Base-by-base conservation (phyloP, 2,113 vertebrate species). In the Microcebus jonahi region DNA sequence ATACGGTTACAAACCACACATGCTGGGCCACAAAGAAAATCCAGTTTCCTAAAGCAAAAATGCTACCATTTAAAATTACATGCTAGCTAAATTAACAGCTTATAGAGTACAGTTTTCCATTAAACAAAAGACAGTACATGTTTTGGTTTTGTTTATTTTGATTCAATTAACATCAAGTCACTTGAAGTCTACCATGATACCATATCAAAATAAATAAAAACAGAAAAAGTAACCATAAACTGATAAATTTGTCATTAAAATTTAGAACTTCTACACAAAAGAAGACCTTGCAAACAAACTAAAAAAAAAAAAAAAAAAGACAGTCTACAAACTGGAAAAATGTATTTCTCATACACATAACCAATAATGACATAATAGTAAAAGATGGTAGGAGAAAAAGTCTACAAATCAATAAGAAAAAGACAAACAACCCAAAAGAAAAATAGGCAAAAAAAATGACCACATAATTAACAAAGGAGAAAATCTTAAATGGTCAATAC, bases 141-240 rank as follows among this genome's bases (percentile, higher is more conserved):
- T 91, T 94, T 88, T 86, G 61, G 57, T 84, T 90, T 84, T 87
- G 10, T 55, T 79, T 94, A 5, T 77, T 94, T 90, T 70, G 71
- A 96, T 91, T 89, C 20, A 73, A 45, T 9, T 42, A 53, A 73
- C 50, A 96, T 83, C 34, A 79, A 36, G 21, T 50, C 57, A 79
- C 53, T 55, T 94, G 31, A 90, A 87, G 23, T 63, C 83, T 92
- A 95, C 20, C 25, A 67, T 86, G 57, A 94, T 8, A 53, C 12
- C 82, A 77, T 63, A 89, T 70, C 48, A 96, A 97, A 90, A 68
- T 79, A 94, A 96, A 84, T 53, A 94, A 89, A 79, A 94, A 91
- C 1, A 15, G 3, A 67, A 88, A 85, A 92, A 82, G 17, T 31
- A 92, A 90, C 4, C 39, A 84, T 70, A 65, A 89, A 85, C 3